Evolutionary conservation across 2,888 invertebrate species (phyloP), one percentile per base, ranked within the genome.

Genomic region (Tenthredo livida): DNA sequence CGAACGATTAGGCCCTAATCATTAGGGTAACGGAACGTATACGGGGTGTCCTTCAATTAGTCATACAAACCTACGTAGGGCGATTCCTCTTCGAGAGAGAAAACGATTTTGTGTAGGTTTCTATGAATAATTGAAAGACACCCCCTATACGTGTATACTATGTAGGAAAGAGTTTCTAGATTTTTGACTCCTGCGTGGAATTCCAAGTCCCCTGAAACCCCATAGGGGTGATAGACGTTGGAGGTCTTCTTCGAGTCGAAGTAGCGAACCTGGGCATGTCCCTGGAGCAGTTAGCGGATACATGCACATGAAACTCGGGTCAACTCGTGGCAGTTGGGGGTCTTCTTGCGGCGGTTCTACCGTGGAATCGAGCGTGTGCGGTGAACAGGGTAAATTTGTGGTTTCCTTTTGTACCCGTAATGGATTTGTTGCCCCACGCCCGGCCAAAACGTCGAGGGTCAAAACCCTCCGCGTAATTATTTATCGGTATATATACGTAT

Each of bases 341-440:
- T 80, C 80, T 80, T 80, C 80, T 37, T 40, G 58, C 37, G 58
- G 80, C 58, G 10, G 61, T 10, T 7, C 33, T 80, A 61, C 37
- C 58, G 10, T 61, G 40, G 80, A 80, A 80, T 61, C 80, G 58
- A 80, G 80, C 61, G 77, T 50, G 77, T 77, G 61, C 80, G 80
- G 80, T 61, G 80, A 80, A 58, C 80, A 37, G 25, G 83, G 83
- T 83, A 29, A 83, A 83, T 83, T 83, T 83, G 83, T 83, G 83
- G 83, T 83, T 83, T 83, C 70, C 83, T 83, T 83, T 83, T 83
- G 83, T 43, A 47, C 43, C 43, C 83, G 50, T 83, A 83, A 83
- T 67, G 83, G 83, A 83, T 83, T 83, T 70, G 83, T 83, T 61
- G 70, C 47, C 65, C 65, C 47, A 21, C 61, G 25, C 40, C 37